These are phyloP conservation scores for Saturnia pavonia DNA, from an alignment of 2,888 invertebrate genomes.

Conservation along the genomic window DNA sequence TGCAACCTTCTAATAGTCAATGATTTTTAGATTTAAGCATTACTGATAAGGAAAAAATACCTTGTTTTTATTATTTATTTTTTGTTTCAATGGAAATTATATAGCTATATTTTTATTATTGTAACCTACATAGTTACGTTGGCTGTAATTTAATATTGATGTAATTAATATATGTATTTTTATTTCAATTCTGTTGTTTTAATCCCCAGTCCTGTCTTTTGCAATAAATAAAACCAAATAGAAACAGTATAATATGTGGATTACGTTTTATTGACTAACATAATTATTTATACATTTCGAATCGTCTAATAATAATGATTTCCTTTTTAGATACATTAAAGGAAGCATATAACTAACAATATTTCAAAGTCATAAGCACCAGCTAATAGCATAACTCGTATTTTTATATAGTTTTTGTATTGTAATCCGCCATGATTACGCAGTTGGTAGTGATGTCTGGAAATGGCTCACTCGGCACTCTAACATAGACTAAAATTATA, in stretches of 20 bases:
- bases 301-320: not conserved
- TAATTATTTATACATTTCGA: not conserved
- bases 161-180: conserved; percentile 83
- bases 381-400: not conserved
- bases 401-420: no score
- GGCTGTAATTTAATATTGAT: conserved; percentile 82
- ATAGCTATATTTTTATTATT: conserved; percentile 82
- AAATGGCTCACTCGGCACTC: no score
- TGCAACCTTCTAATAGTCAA: conserved; percentile 76
- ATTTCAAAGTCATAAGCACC: not conserved
- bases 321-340: not conserved
- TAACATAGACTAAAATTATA: no score
- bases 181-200: conserved; percentile 73
- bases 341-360: not conserved
- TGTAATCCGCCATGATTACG: no score
- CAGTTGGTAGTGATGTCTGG: no score
- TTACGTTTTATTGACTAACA: not conserved
- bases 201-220: conserved; percentile 31
- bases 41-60: conserved; percentile 74
- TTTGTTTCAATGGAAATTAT: conserved; percentile 80
- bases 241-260: not conserved
- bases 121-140: conserved; percentile 81
- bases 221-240: not conserved
- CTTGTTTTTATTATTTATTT: conserved; percentile 82
- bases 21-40: conserved; percentile 74